Evolutionary conservation across 2,888 invertebrate species (phyloP), one percentile per base, ranked within the genome.

Genomic region (Scaptomyza parva): DNA sequence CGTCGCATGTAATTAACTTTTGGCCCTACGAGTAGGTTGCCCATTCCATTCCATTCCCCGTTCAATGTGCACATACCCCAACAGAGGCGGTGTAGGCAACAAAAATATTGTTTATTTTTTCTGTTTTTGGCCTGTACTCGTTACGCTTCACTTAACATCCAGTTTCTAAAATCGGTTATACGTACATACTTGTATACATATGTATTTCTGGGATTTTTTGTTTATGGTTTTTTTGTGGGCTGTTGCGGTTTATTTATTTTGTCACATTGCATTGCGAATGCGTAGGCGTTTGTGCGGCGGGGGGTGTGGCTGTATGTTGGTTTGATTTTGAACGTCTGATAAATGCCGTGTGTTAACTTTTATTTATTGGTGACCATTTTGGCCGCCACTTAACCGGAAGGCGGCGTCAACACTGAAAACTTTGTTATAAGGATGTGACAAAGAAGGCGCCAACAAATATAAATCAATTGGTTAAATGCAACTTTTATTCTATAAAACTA

Each of bases 71-170:
- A 5, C 8, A 35, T 45, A 39, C 14, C 3, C 2, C 14, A 17
- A 44, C 35, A 33, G 54, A 44, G 47, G 45, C 41, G 66, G 62
- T 79, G 78, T 62, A n/a, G 80, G 80, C 52, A 66, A 69, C 8
- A 37, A 66, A 69, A 6, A 37, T 37, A 17, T 37, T 33, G n/a
- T 28, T 22, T 22, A 3, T 22, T 26, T 7, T 14, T 26, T 11
- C 24, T 18, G 43, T 60, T 60, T 41, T 55, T 22, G 18, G 28
- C 43, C 40, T 51, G 53, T 28, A 44, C 35, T 65, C 66, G 78
- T 60, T 81, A 78, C 85, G 81, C 82, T 81, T 86, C 81, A 81
- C 72, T 81, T 78, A 75, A 81, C 72, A 81, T 86, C 69, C 87
- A 82, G 87, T 86, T 82, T 76, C 85, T 72, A 67, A 67, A 76